A percentile compares a stretch with the other conserved stretches of the same genome.
Evolutionary conservation across 53 echinoderm and acorn worm genomes (phyloP).

Genomic region (Echinometra lucunter): DNA sequence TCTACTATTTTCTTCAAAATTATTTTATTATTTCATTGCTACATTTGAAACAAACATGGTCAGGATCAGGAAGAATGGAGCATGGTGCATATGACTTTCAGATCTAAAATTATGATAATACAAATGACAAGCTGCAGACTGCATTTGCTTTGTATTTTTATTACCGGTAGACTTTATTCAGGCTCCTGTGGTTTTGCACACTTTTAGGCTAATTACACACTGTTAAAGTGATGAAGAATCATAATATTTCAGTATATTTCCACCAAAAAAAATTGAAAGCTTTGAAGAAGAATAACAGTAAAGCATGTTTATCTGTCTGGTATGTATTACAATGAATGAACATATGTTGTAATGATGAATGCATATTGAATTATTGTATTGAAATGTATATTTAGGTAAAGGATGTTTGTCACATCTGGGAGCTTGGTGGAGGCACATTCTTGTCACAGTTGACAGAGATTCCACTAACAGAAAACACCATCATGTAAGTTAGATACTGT

Average conservation of each 20-base stretch:
- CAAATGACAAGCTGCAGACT: background rate
- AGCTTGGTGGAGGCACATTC: constrained; percentile 97
- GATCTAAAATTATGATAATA: background rate
- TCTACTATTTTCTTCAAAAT: background rate
- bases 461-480: constrained; percentile 64
- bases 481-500: constrained; percentile 62
- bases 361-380: background rate
- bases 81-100: background rate
- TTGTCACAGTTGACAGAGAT: constrained; percentile 91
- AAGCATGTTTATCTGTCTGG: too few relatives aligned
- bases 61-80: background rate
- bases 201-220: background rate
- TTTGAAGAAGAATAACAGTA: too few relatives aligned
- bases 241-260: too few relatives aligned
- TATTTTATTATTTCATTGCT: background rate
- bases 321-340: too few relatives aligned
- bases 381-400: constrained; percentile 80
- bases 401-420: constrained; percentile 98
- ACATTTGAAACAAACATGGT: background rate
- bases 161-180: too few relatives aligned
- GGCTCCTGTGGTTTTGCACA: too few relatives aligned
- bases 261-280: too few relatives aligned
- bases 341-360: too few relatives aligned
- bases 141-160: background rate
- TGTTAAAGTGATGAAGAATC: too few relatives aligned